Evolutionary conservation across 64 coral and sea anemone species (phyloP), one percentile per base, ranked within the genome.

Genomic region (Stylophora pistillata): DNA sequence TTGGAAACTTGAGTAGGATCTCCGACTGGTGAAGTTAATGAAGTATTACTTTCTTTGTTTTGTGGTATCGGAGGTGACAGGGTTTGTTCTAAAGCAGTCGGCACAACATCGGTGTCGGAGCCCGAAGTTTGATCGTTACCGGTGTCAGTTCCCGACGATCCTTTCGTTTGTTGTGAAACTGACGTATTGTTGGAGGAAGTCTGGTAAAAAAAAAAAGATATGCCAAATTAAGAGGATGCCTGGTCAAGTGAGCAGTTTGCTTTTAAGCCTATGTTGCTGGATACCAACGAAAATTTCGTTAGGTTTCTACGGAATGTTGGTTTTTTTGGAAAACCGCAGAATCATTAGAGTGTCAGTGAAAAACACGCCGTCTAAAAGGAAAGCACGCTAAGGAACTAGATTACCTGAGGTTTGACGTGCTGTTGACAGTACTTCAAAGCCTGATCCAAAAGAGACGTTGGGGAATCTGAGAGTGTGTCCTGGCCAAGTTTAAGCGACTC

Each of bases 341-440:
- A 47, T 47, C 37, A 7, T 47, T 3, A 7, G 3, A 47, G 7
- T 47, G 37, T 47, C 37, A 47, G 37, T 47, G 37, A 47, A 47
- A 47, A 3, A 4, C 37, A 47, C 37, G 37, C 37, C 37, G 37
- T 47, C 1, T 31, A 3, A 37, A 21, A n/a, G 16, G 20, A 52
- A 56, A n/a, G 53, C 37, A 53, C 9, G 17, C n/a, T n/a, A n/a
- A 62, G 16, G 16, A 26, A 32, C 30, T 28, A 10, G 9, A 58
- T 56, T 88, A 96, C 94, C 91, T 96, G 94, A 52, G 94, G 94
- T 58, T 89, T 96, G 71, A 72, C 71, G 47, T 73, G 76, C 32
- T 96, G 94, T 23, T 96, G 94, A 57, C 94, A 96, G 74, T 85
- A 96, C 87, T 88, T 96, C 10, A 96, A 59, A 59, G 91, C 91